Evolutionary conservation across 2,888 invertebrate species (phyloP).

Genomic region (Orthosia incerta): DNA sequence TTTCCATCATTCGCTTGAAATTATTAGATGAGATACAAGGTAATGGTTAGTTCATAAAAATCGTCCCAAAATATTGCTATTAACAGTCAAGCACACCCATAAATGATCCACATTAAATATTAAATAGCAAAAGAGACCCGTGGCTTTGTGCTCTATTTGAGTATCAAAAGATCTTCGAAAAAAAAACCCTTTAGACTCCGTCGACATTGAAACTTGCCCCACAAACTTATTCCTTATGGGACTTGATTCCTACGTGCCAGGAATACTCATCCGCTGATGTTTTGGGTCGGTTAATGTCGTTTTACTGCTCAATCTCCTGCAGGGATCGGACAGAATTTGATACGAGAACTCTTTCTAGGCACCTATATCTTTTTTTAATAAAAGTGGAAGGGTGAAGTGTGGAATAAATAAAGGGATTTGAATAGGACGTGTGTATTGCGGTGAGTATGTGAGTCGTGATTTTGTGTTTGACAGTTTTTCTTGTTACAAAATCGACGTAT

Average conservation of each 20-base stretch:
- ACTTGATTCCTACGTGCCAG: conserved; percentile 82
- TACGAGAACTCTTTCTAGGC: conserved; percentile 69
- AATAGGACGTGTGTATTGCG: conserved; percentile 16
- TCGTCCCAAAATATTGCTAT: conserved; percentile 65
- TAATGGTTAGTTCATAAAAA: conserved; percentile 39
- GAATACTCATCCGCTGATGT: conserved; percentile 79
- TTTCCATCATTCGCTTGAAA: too few relatives aligned
- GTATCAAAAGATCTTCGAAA: conserved; percentile 73
- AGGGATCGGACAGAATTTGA: conserved; percentile 76
- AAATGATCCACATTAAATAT: conserved; percentile 84
- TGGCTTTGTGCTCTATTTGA: conserved; percentile 75
- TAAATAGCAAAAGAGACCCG: conserved; percentile 80
- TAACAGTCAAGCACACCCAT: conserved; percentile 72
- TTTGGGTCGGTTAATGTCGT: conserved; percentile 77
- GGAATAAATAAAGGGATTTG: conserved; percentile 36
- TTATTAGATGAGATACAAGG: neutral
- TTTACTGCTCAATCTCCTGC: conserved; percentile 80
- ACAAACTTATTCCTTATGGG: conserved; percentile 82
- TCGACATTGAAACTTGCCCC: conserved; percentile 83
- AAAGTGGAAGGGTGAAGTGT: conserved; percentile 48
- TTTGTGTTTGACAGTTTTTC: neutral
- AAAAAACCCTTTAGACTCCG: conserved; percentile 71
- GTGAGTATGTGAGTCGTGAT: neutral
- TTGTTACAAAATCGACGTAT: neutral
- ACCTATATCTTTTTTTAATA: conserved; percentile 62